Base-by-base conservation (phyloP, 2,113 vertebrate genomes). In the Bos indicus region DNA sequence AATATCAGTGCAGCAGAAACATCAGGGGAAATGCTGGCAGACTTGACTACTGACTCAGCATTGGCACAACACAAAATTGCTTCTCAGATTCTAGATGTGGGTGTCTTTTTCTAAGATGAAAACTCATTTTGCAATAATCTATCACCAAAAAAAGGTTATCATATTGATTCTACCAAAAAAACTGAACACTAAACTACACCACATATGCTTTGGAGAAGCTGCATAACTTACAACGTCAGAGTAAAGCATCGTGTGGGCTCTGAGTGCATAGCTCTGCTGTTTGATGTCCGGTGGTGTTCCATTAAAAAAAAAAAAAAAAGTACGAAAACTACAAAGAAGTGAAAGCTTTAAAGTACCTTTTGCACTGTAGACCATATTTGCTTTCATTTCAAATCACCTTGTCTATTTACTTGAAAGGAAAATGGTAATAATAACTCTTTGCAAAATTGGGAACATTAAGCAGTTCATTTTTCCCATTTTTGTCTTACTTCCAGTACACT, bases 341-440 rank as follows among this genome's bases (percentile, higher is more conserved):
- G 19, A 78, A 54, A 96, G 94, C 43, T 87, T 80, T 16, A 78
- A 97, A 93, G 48, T 15, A 57, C 2, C 28, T 36, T 86, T n/a
- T 60, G n/a, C 16, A 83, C 36, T 7, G 6, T 46, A 36, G 11
- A 60, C 11, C 26, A 83, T n/a, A 85, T 48, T 80, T 90, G 48
- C 43, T 94, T 92, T 59, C 36, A 56, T 91, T 93, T 71, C 21
- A 48, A 92, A 64, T 95, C 71, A 83, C 43, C 16, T 94, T 59
- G 17, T 78, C n/a, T 90, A 77, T 92, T 89, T 92, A 62, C 84
- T 95, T 64, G 60, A 94, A 90, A 95, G 40, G n/a, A 94, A 97
- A 96, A 78, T 48, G 11, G 77, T n/a, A 56, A 60, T 21, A 80
- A 33, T 40, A 84, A 54, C 12, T 78, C 46, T 67, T 92, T 60